A percentile compares a stretch with the other conserved stretches of the same genome.
Conservation (phyloP, 2,888 invertebrate genomes). For the Ornithoptera priamus region DNA sequence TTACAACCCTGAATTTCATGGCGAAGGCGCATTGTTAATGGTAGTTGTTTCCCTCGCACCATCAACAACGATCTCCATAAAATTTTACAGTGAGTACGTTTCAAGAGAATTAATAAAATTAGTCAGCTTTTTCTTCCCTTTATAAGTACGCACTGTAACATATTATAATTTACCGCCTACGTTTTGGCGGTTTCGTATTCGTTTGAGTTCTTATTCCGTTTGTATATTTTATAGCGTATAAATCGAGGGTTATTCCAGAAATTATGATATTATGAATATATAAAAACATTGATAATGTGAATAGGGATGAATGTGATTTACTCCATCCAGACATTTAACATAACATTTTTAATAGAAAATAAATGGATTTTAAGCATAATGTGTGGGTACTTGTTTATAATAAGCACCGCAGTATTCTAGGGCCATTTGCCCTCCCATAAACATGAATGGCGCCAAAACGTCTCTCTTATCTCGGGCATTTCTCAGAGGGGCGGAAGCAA, state of each 20-base stretch:
- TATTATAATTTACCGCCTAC: background rate
- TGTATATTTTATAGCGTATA: background rate
- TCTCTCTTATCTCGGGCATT: conserved; percentile 79
- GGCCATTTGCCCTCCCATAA: conserved; percentile 77
- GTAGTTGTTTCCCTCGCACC: conserved; percentile 46
- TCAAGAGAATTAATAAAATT: conserved; percentile 65
- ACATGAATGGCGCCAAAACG: conserved; percentile 80
- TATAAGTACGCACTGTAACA: conserved; percentile 21
- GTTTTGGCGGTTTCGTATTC: background rate
- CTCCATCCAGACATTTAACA: background rate
- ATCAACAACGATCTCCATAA: conserved; percentile 60
- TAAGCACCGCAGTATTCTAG: conserved; percentile 74
- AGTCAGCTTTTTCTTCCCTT: conserved; percentile 33
- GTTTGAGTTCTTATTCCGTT: background rate
- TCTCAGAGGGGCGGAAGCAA: conserved; percentile 75
- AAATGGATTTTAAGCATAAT: conserved; percentile 34
- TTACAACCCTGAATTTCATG: conserved; percentile 38
- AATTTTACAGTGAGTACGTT: conserved; percentile 71
- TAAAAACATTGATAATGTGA: background rate
- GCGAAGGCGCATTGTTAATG: conserved; percentile 58
- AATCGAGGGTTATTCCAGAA: background rate
- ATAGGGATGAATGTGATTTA: background rate
- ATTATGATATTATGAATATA: background rate
- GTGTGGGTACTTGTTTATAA: conserved; percentile 71
- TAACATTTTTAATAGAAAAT: conserved; percentile 29